Percentiles rank a stretch among this genome's conserved stretches.
phyloP scores from a whole-genome alignment of 1,140 invertebrate species.

The Nilaparvata lugens region DNA sequence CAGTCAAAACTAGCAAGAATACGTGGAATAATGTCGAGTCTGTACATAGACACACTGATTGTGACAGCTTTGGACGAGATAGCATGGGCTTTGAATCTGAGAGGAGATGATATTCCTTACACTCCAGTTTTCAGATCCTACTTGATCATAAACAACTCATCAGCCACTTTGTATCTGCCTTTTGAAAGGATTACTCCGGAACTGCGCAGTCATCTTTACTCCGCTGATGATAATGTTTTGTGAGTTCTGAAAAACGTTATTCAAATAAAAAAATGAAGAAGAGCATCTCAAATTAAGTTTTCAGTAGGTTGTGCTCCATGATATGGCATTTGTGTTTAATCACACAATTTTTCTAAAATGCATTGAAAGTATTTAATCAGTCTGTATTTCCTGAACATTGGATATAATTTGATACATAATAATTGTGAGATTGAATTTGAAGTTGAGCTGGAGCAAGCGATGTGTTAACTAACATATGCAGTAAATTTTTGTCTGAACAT shows the following conservation, averaged over 20 bases:
- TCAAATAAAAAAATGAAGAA: not conserved
- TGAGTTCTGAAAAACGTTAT: not conserved
- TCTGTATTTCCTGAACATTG: too few relatives aligned
- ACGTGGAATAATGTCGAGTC: constrained; percentile 38
- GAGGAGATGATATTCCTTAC: constrained; percentile 55
- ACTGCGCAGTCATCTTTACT: constrained; percentile 29
- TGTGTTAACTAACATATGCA: too few relatives aligned
- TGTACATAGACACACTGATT: constrained; percentile 40
- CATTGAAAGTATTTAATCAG: too few relatives aligned
- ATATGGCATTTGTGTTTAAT: too few relatives aligned
- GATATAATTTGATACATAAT: too few relatives aligned
- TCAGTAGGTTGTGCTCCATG: too few relatives aligned
- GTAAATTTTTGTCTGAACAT: too few relatives aligned
- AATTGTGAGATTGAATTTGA: too few relatives aligned
- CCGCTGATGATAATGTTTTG: constrained; percentile 4
- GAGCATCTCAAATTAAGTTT: too few relatives aligned
- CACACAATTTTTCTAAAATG: too few relatives aligned
- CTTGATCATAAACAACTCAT: constrained; percentile 40
- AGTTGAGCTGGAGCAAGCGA: too few relatives aligned
- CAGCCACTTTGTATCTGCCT: constrained; percentile 34
- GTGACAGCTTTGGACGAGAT: constrained; percentile 53
- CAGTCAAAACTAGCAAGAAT: constrained; percentile 40
- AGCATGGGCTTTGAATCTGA: constrained; percentile 59
- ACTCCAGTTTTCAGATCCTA: constrained; percentile 58
- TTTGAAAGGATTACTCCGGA: constrained; percentile 32